Base-by-base conservation (phyloP, 2,888 invertebrate species). In the Kuschelorhynchus macadamiae region DNA sequence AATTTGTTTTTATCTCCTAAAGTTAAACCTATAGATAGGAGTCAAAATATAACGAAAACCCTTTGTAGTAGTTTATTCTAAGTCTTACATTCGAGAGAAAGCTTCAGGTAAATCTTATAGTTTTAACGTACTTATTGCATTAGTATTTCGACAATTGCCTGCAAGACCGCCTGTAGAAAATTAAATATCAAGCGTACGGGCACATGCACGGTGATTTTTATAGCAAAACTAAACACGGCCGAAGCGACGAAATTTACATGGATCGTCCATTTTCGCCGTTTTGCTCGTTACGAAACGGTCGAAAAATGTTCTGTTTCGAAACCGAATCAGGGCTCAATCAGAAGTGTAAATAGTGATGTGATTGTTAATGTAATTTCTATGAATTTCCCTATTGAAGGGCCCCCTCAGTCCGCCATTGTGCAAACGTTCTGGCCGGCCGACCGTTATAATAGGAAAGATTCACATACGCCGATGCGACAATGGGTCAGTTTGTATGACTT, bases 351-450 rank as follows among this genome's bases (percentile, higher is more conserved):
- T 81, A 82, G 81, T 81, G 81, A 81, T 82, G 80, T 81, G 82
- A 83, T 82, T 83, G 82, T 80, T 83, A 82, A 83, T 81, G 80
- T 77, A 82, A 83, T 83, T 83, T 82, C 81, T 81, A 81, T 81
- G 80, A 82, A 82, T 83, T 81, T 81, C 81, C 79, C 80, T 81
- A 79, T 81, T 79, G 78, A 76, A 80, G 78, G 77, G 79, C 73
- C 73, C 73, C 74, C 73, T 71, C 71, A 74, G 78, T 76, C 78
- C 78, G 77, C 78, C 77, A 75, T 75, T 76, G 76, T 75, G 76
- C 75, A 78, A 81, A 78, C 77, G 77, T 70, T 72, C 70, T 60
- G 74, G 70, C 75, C 76, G 72, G 72, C 74, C 76, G 78, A 78
- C 79, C 80, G 78, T 76, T 74, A 80, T 81, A 81, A 81, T 81